Evolutionary conservation across 2,113 vertebrate genomes (phyloP).

Genomic region (Steatornis caripensis): DNA sequence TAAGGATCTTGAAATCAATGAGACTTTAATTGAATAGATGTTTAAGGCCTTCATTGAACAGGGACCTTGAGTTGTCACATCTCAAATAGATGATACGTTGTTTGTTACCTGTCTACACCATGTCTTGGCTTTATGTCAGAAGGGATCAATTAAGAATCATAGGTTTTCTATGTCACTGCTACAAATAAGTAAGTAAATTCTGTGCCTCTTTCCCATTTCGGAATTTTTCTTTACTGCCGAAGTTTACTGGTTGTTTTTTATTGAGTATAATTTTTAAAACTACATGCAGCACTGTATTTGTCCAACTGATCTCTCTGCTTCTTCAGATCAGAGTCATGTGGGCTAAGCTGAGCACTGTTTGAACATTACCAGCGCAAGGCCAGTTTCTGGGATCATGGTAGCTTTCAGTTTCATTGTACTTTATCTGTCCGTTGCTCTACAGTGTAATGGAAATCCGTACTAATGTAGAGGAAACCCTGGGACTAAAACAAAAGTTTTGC

Average conservation of each 20-base stretch:
- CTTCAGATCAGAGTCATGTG: neutral
- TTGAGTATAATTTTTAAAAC: neutral
- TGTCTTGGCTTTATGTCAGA: neutral
- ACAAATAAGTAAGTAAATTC: neutral
- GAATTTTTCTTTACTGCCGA: neutral
- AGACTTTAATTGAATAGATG: neutral
- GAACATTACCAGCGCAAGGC: neutral
- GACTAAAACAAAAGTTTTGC: neutral
- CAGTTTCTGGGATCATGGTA: neutral
- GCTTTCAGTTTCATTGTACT: neutral
- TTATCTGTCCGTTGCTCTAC: neutral
- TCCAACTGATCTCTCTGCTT: neutral
- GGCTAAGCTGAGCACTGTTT: neutral
- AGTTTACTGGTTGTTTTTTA: neutral
- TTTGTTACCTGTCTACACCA: neutral
- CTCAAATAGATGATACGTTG: neutral
- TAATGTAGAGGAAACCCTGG: neutral
- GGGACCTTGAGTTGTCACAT: neutral
- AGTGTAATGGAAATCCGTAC: neutral
- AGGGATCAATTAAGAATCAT: neutral
- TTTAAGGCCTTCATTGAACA: neutral
- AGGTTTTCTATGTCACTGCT: neutral
- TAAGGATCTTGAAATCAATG: neutral
- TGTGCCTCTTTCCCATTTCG: neutral
- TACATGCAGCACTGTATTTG: neutral